Evolutionary conservation across 1,140 invertebrate species (phyloP).

Genomic region (Meloidogyne chitwoodi): DNA sequence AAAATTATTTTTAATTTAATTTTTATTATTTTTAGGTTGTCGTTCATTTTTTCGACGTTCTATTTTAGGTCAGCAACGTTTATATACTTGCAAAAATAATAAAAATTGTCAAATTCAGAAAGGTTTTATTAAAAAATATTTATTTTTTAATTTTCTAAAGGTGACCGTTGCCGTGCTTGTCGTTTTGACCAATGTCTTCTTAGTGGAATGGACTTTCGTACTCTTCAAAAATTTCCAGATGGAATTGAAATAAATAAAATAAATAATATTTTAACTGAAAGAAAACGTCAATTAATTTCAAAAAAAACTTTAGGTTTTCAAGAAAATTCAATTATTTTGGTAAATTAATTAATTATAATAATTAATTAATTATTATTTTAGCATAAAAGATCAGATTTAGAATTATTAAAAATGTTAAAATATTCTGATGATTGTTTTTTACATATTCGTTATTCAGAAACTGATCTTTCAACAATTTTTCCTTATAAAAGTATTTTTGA

Average conservation of each 20-base stretch:
- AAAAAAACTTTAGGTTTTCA: background rate
- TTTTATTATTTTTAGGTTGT: background rate
- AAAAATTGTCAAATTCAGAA: background rate
- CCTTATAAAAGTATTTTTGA: background rate
- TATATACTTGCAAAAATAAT: background rate
- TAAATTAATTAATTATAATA: background rate
- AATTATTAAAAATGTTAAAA: background rate
- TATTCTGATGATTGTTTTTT: background rate
- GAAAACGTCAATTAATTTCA: background rate
- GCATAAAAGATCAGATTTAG: background rate
- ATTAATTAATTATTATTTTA: background rate
- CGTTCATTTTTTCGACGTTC: conserved; percentile 11
- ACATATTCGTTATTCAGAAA: background rate
- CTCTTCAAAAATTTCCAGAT: background rate
- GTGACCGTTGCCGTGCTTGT: conserved; percentile 1
- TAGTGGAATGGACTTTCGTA: background rate
- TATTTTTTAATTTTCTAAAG: background rate
- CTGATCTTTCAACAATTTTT: background rate
- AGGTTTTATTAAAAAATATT: background rate
- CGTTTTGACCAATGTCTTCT: conserved; percentile 5
- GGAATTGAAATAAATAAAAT: background rate
- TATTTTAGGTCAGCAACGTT: background rate
- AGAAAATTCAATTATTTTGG: too few relatives aligned
- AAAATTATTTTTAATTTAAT: too few relatives aligned
- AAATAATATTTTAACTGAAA: background rate